Base-by-base conservation (phyloP, 2,113 vertebrate genomes). In the Pomatostomus ruficeps region DNA sequence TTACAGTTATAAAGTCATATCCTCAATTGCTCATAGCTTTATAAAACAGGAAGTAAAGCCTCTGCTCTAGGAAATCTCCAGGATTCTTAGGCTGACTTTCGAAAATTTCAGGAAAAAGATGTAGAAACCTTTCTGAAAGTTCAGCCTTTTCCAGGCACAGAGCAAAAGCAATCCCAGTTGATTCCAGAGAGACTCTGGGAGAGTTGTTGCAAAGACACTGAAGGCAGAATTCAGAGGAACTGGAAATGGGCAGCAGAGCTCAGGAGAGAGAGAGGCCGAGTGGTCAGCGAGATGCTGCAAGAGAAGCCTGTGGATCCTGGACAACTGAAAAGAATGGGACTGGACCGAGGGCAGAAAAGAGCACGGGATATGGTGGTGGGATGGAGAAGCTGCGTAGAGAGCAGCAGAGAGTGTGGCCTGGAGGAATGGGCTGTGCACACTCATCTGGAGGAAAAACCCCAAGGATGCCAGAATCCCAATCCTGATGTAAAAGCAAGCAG, bases 341-440 rank as follows among this genome's bases (percentile, higher is more conserved):
- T 58, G 65, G 48, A 12, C 17, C 51, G 70, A 49, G 38, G 35
- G 43, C 70, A 85, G 61, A 24, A 65, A 54, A 71, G 38, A 63
- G 28, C 54, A 70, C 1, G 2, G 36, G 10, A 76, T 14, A 6
- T 10, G 43, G 46, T 1, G 7, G 14, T 22, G 62, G 38, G 42
- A 24, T 35, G 65, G 40, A 80, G n/a, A n/a, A n/a, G n/a, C n/a
- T n/a, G n/a, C 0, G 0, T 0, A 42, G 46, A 57, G 59, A 61
- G 11, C 10, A 66, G 26, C 36, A 83, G 45, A 74, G 38, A 70
- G 12, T 15, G 26, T 29, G 51, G n/a, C 11, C 3, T 13, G 29
- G 29, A 33, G 42, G 7, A 86, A 62, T 11, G 17, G 62, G 21
- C 49, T 42, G 25, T 40, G 68, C 29, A 54, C 65, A 8, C 31